Evolutionary conservation across 2,113 vertebrate genomes (phyloP), one percentile per base, ranked within the genome.

Genomic region (Carollia perspicillata): DNA sequence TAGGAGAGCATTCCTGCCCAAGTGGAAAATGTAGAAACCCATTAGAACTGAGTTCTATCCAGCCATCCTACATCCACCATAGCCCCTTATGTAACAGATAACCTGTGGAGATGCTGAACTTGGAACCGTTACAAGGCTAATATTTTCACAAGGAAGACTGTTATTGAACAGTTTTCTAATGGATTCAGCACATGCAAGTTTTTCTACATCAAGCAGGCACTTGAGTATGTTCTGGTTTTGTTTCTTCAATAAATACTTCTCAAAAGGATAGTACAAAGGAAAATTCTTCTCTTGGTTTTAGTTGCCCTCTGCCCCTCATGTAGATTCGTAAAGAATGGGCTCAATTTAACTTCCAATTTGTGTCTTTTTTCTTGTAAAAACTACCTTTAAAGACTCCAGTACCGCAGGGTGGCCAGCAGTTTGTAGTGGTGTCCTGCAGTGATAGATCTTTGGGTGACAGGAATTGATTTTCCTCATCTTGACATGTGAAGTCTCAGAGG

Each of bases 121-220:
- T 98, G 98, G 98, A 98, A 96, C 68, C 69, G 28, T 77, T 89
- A 95, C 98, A 98, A 98, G 84, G 96, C 95, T 97, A 98, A 98
- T 98, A 98, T 98, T 99, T 98, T 98, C 96, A 89, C 84, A 98
- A 97, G 96, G 77, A 98, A 92, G 92, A 95, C 93, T 97, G 78
- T 98, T 98, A 97, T 3, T 96, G 91, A 98, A 93, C 95, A 53
- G 53, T 78, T 97, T 97, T 95, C 90, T 98, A 78, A 97, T 97
- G 97, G 79, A 98, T 74, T 97, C 95, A 95, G 87, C 93, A 97
- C 96, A 95, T 96, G 93, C 95, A 95, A 42, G 97, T 97, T 97
- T 98, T 98, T 97, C 97, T 86, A 68, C 95, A 95, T 81, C 92
- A 94, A 94, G 95, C 91, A 92, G 83, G 74, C 3, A 12, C 10